Evolutionary conservation across 2,888 invertebrate genomes (phyloP), one percentile per base, ranked within the genome.

Genomic region (Nesidiocoris tenuis): DNA sequence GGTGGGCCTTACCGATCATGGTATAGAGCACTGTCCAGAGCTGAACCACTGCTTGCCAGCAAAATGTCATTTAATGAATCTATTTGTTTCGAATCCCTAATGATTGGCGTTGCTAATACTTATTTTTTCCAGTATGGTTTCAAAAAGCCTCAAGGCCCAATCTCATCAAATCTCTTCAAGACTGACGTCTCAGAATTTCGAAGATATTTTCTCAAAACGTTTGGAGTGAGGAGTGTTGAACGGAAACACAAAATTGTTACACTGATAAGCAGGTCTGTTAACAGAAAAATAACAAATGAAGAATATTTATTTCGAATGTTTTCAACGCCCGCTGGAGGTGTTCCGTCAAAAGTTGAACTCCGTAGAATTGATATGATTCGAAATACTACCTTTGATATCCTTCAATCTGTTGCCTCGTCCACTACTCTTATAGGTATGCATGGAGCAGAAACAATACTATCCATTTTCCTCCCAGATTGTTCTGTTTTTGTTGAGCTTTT

Each of bases 81-180:
- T 1, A 77, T 80, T 21, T 86, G 86, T 79, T 85, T 86, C 80
- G 72, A 80, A 16, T 56, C 56, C n/a, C 2, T 74, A 7, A 22
- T 17, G 1, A 18, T 57, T 17, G 74, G 74, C 9, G 24, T 65
- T 22, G 82, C 82, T 76, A 77, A 81, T 22, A 84, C 84, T 19
- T 78, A 82, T 1, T 86, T 86, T 85, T 86, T 85, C 80, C 84
- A 86, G 65, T 86, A 86, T 82, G 86, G 86, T 1, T 86, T 85
- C 80, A 79, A 79, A 23, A 76, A 80, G 67, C 84, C 83, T 0
- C 86, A 86, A 79, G 84, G 84, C 22, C 84, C 85, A 24, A 84
- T 54, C 74, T 77, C 21, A 79, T 80, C 56, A 2, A 72, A 1
- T 24, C 78, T 75, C 79, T 80, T 80, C 2, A 76, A 80, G 12